These are phyloP conservation scores for Catostomus latipinnis DNA, from an alignment of 2,797 vertebrate species.

Conservation along the genomic window DNA sequence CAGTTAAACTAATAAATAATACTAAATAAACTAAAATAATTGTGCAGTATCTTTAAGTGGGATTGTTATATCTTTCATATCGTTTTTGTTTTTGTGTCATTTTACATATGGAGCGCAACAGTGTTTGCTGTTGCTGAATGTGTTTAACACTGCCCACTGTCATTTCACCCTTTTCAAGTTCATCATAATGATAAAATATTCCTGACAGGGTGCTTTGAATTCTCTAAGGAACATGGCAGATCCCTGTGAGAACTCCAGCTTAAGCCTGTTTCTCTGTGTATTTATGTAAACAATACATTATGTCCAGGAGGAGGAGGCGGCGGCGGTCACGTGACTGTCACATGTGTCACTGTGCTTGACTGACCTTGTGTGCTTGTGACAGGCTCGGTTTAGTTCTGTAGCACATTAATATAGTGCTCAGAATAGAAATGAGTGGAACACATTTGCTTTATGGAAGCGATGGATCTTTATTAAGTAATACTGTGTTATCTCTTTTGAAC, in stretches of 20 bases:
- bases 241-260: slow-evolving; percentile 20
- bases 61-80: not conserved
- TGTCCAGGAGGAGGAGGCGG: slow-evolving; percentile 24
- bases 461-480: slow-evolving; percentile 32
- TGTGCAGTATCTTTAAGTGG: too few relatives aligned
- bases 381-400: slow-evolving; percentile 40
- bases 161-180: slow-evolving; percentile 13
- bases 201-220: slow-evolving; percentile 22
- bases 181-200: slow-evolving; percentile 26
- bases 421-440: slow-evolving; percentile 49
- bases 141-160: not conserved
- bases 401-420: slow-evolving; percentile 33
- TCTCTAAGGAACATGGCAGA: slow-evolving; percentile 25
- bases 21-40: too few relatives aligned
- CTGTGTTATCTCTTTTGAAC: slow-evolving; percentile 41
- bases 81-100: slow-evolving; percentile 23
- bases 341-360: slow-evolving; percentile 38
- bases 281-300: slow-evolving; percentile 56
- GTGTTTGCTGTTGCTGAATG: slow-evolving; percentile 16
- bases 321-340: slow-evolving; percentile 40
- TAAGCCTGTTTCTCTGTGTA: slow-evolving; percentile 36
- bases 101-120: not conserved
- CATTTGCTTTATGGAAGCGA: slow-evolving; percentile 33
- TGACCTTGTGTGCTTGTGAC: slow-evolving; percentile 51
- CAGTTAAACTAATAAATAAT: too few relatives aligned